Evolutionary conservation across 1,140 invertebrate genomes (phyloP).

Genomic region (Pseudomyrmex sp.): DNA sequence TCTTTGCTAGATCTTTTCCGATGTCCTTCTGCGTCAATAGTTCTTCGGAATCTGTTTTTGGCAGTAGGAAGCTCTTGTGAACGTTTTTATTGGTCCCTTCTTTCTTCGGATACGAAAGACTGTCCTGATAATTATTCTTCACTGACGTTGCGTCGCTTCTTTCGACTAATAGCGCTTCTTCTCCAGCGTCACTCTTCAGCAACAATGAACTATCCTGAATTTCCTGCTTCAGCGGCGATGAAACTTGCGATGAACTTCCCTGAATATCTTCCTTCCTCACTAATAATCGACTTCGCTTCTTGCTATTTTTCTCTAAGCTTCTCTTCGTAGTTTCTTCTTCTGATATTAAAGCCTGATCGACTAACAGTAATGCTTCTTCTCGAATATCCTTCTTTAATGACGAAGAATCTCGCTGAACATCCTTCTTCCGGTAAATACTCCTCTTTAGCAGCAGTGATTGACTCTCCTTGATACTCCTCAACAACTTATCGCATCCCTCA

Average conservation of each 20-base stretch:
- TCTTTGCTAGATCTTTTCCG: neutral
- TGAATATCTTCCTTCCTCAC: neutral
- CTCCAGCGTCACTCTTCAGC: neutral
- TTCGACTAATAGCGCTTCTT: neutral
- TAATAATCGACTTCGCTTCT: neutral
- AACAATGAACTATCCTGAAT: neutral
- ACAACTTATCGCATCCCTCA: slow-evolving; percentile 72
- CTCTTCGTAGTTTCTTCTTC: neutral
- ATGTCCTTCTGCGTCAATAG: slow-evolving; percentile 41
- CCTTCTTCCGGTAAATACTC: neutral
- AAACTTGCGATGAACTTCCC: no score
- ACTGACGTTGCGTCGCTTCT: slow-evolving; percentile 15
- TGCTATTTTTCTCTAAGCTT: slow-evolving; percentile 11
- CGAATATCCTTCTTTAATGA: slow-evolving; percentile 43
- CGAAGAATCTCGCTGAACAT: neutral
- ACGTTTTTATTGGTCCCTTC: slow-evolving; percentile 35
- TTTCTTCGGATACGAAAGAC: slow-evolving; percentile 65
- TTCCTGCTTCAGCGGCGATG: neutral
- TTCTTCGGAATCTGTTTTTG: slow-evolving; percentile 3
- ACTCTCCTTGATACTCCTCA: slow-evolving; percentile 75
- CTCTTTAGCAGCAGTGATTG: slow-evolving; percentile 1
- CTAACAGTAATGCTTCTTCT: slow-evolving; percentile 16
- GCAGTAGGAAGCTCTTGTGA: neutral
- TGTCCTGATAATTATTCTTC: slow-evolving; percentile 71
- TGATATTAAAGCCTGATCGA: slow-evolving; percentile 8